Conservation (phyloP, 2,888 invertebrate genomes). For the Meandrusa payeni region DNA sequence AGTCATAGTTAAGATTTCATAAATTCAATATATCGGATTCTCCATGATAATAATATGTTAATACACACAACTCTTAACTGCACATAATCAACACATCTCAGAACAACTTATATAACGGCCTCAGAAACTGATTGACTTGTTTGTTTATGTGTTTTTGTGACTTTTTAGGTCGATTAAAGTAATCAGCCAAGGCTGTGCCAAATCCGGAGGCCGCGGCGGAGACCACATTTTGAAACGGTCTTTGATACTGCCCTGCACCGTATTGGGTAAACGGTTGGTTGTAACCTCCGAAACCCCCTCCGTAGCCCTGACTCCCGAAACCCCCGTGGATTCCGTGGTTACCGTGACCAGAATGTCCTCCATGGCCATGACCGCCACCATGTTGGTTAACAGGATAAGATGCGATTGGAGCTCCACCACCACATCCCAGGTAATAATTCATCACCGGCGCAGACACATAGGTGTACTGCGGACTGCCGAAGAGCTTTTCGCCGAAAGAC, state of each 20-base stretch:
- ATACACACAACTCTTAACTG: too few species aligned
- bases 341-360: constrained; percentile 26
- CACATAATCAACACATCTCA: too few species aligned
- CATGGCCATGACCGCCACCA: constrained; percentile 27
- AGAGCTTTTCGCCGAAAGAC: constrained; percentile 50
- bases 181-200: constrained; percentile 73
- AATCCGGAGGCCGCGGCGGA: constrained; percentile 75
- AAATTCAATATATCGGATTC: too few species aligned
- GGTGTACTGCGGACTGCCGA: constrained; percentile 54
- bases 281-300: constrained; percentile 32
- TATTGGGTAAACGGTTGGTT: constrained; percentile 13
- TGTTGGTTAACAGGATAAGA: constrained; percentile 16
- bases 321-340: constrained; percentile 28
- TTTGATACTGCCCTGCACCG: constrained; percentile 31
- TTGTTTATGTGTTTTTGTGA: constrained; percentile 59
- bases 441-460: constrained; percentile 65
- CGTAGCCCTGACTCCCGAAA: constrained; percentile 32
- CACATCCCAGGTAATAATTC: constrained; percentile 68
- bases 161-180: constrained; percentile 57
- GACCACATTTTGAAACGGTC: constrained; percentile 57
- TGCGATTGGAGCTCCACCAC: constrained; percentile 36
- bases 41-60: too few species aligned
- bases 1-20: too few species aligned
- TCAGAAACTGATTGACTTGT: constrained; percentile 55
- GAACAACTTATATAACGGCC: constrained; percentile 62